Conservation (phyloP, 2,113 vertebrate species). For the rabbit (Oryctolagus cuniculus) region mOryCun1.1 NC_091435.1:123989501-123990000, state of each 20-base stretch:
- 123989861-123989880: no score
- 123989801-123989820: no score
- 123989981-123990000: no score
- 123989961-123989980: no score
- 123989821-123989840: no score
- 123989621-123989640: constrained; percentile 16
- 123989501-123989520: not conserved
- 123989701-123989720: constrained; percentile 15
- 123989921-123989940: no score
- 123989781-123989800: not conserved
- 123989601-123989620: not conserved
- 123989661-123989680: constrained; percentile 19
- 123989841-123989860: no score
- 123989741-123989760: not conserved
- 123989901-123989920: no score
- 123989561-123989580: constrained; percentile 7
- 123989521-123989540: not conserved
- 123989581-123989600: not conserved
- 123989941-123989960: no score
- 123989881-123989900: no score
- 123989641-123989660: not conserved
- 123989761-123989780: constrained; percentile 40
- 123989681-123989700: constrained; percentile 30
- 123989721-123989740: not conserved
- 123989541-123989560: not conserved